Base-by-base conservation (phyloP, 1,140 invertebrate genomes). In the Tribolium castaneum region DNA sequence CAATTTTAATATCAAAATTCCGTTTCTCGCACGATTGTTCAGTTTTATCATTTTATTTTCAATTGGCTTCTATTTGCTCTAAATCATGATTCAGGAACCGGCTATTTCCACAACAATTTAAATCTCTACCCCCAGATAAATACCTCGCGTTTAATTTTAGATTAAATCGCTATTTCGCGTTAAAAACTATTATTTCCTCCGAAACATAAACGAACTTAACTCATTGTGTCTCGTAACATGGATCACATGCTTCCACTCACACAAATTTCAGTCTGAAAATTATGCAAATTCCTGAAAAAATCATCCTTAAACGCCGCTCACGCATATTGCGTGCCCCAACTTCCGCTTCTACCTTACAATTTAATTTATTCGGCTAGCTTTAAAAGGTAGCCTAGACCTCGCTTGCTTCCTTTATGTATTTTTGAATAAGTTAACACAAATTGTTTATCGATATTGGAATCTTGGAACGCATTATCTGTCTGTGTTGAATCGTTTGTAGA, bases 111-210 rank as follows among this genome's bases (percentile, higher is more conserved):
- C 39, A 59, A 25, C 52, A 56, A 14, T 56, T 56, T 56, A 16
- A 9, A 56, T 56, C 16, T 56, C n/a, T 9, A 56, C 6, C 54
- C 13, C 19, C 19, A 19, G 52, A 56, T 56, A 56, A 14, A 56
- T 56, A 16, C 10, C 9, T 19, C 54, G 19, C 16, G n/a, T 59
- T 59, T 59, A 59, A 59, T 59, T 59, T 59, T 59, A 59, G 54
- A 59, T 59, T 6, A 25, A 30, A 59, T 59, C 22, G 54, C 54
- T 59, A 59, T 59, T 59, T 59, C 10, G 25, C 22, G 54, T 59
- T 25, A 22, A 59, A 59, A 59, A 45, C 39, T 45, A 9, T 45
- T 45, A 45, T 45, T 45, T 45, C 39, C 39, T 6, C 54, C 19
- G 51, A 19, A 14, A 22, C 54, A 22, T 59, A 19, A 12, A 19